These are phyloP conservation scores for Pheucticus melanocephalus DNA, from an alignment of 2,113 vertebrate species.

Conservation along the genomic window DNA sequence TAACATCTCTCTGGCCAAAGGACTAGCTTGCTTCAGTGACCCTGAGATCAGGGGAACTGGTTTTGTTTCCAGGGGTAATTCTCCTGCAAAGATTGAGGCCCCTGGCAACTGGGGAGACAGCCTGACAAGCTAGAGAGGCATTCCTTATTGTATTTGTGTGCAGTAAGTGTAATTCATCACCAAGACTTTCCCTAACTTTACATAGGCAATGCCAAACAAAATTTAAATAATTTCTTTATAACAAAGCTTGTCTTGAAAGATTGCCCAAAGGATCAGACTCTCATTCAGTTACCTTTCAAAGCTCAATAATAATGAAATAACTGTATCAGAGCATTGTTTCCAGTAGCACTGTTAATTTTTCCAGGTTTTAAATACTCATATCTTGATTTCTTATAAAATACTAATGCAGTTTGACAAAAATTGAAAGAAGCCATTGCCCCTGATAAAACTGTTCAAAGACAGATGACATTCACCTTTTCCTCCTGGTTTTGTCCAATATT, in stretches of 20 bases:
- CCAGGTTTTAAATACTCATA: not conserved
- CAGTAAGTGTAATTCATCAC: not conserved
- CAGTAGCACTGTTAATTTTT: not conserved
- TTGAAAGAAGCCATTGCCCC: not conserved
- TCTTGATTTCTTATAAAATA: not conserved
- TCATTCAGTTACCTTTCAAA: not conserved
- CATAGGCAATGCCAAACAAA: not conserved
- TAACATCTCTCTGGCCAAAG: conserved; percentile 39
- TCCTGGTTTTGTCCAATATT: not conserved
- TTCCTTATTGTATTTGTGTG: not conserved
- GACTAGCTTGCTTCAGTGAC: not conserved
- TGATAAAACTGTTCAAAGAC: not conserved
- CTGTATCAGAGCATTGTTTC: not conserved
- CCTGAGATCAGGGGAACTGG: not conserved
- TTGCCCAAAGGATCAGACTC: not conserved
- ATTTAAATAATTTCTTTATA: not conserved
- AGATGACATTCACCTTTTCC: not conserved
- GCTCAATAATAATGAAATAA: not conserved
- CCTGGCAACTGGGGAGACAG: not conserved
- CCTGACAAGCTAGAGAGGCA: not conserved
- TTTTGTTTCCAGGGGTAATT: conserved; percentile 34
- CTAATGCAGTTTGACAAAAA: not conserved
- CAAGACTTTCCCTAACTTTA: not conserved
- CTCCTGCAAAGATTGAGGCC: conserved; percentile 27
- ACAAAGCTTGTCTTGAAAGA: not conserved